Percentiles rank a stretch among this genome's conserved stretches.
Evolutionary conservation across 1,140 invertebrate genomes (phyloP).

Genomic region (Cotesia vestalis): DNA sequence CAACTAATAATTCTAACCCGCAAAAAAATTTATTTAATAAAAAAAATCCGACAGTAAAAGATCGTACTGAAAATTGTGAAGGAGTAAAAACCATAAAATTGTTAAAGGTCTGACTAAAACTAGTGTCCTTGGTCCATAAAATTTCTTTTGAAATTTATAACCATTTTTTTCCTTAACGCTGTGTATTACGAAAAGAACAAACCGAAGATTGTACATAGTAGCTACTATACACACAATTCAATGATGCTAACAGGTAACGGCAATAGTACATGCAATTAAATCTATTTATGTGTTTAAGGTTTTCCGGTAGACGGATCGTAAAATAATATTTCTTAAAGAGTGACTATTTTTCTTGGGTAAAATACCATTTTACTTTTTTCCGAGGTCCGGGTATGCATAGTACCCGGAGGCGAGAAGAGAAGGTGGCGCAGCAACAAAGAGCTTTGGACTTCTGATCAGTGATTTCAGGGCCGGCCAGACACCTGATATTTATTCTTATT

Average conservation of each 20-base stretch:
- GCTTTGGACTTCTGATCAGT: constrained; percentile 57
- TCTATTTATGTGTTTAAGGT: too few relatives aligned
- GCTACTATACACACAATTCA: too few relatives aligned
- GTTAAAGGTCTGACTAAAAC: constrained; percentile 1
- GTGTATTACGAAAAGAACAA: too few relatives aligned
- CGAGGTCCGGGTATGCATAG: constrained; percentile 49
- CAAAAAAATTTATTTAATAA: too few relatives aligned
- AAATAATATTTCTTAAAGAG: background rate
- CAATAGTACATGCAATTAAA: too few relatives aligned
- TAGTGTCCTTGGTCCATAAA: constrained; percentile 1
- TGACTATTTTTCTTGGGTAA: background rate
- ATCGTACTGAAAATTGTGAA: background rate
- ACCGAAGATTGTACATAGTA: too few relatives aligned
- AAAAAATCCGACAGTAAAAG: too few relatives aligned
- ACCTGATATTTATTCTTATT: constrained; percentile 39
- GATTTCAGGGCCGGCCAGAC: constrained; percentile 48
- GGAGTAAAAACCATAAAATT: constrained; percentile 14
- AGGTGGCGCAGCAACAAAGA: constrained; percentile 62
- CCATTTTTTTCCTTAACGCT: too few relatives aligned
- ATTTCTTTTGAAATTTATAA: background rate
- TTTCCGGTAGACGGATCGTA: too few relatives aligned
- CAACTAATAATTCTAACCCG: background rate
- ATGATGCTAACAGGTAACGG: too few relatives aligned
- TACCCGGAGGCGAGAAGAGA: constrained; percentile 59
- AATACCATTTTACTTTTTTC: too few relatives aligned